Conservation (phyloP, 2,888 invertebrate genomes). For the Chydorus sphaericus region DNA sequence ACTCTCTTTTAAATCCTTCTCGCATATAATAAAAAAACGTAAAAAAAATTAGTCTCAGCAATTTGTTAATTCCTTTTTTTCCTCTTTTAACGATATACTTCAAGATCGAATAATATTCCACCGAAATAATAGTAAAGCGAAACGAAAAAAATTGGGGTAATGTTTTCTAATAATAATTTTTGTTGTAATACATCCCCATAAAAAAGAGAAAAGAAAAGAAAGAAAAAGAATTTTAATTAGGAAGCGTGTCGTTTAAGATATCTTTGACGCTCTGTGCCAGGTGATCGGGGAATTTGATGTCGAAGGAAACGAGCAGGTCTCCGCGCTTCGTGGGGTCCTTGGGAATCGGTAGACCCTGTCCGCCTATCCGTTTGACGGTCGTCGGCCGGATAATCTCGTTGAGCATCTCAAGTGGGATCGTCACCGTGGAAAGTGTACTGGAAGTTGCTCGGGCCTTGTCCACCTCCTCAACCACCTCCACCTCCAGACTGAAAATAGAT, state of each 20-base stretch:
- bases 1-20: too few relatives aligned
- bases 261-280: constrained; percentile 65
- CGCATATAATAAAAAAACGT: too few relatives aligned
- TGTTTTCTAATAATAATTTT: too few relatives aligned
- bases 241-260: constrained; percentile 70
- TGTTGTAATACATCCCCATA: too few relatives aligned
- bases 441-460: constrained; percentile 47
- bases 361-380: constrained; percentile 73
- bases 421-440: constrained; percentile 87
- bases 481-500: constrained; percentile 46
- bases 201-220: too few relatives aligned
- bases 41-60: too few relatives aligned
- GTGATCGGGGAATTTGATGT: constrained; percentile 82
- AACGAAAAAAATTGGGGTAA: too few relatives aligned
- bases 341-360: constrained; percentile 81
- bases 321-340: constrained; percentile 83
- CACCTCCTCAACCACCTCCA: constrained; percentile 32
- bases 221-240: too few relatives aligned
- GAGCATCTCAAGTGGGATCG: constrained; percentile 56
- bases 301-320: constrained; percentile 83
- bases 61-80: too few relatives aligned
- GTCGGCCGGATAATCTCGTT: constrained; percentile 78
- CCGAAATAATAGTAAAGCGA: too few relatives aligned
- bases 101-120: too few relatives aligned
- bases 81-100: too few relatives aligned